Base-by-base conservation (phyloP, 2,797 vertebrate species). In the Enteromius radiatus region DNA sequence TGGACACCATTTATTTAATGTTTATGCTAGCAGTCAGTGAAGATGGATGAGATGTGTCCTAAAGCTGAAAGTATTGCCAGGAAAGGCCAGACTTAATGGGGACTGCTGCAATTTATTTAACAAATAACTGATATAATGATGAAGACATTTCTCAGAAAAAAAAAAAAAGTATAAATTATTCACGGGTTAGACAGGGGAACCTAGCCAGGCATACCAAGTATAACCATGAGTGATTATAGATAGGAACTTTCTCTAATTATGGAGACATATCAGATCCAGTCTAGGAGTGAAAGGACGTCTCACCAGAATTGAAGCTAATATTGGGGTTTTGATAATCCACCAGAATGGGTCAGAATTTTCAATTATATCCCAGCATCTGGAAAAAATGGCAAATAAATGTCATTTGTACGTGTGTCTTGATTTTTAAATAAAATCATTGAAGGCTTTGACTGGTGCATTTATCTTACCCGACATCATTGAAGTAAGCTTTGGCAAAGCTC, bases 291-390 rank as follows among this genome's bases (percentile, higher is more conserved):
- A 49, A 81, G 14, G 10, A 45, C 38, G 87, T 90, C 93, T 94
- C 92, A 99, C 98, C 96, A 98, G 90, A 90, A 99, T 98, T 80
- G 97, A 98, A 36, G 95, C 91, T 90, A 98, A 91, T 93, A 99
- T 97, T 21, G 98, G 98, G 7, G 93, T 94, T 93, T 96, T 97
- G 90, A 99, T 98, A 92, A 99, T 98, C 97, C 97, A 99, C 98
- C 98, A 99, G 85, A 95, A 93, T 0, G 94, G 88, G 85, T 97
- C 95, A 0, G 92, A 93, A 76, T 87, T 93, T 84, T 95, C 91
- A 49, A 97, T 96, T 84, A 95, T 91, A 89, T 98, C 94, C 98
- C 98, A 99, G 94, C 98, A 99, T 85, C 98, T 99, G 87, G 26
- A 89, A 89, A 52, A 26, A 87, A 89, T 4, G n/a, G 2, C 15